Conservation (phyloP, 2,113 vertebrate genomes). For the Meles meles region DNA sequence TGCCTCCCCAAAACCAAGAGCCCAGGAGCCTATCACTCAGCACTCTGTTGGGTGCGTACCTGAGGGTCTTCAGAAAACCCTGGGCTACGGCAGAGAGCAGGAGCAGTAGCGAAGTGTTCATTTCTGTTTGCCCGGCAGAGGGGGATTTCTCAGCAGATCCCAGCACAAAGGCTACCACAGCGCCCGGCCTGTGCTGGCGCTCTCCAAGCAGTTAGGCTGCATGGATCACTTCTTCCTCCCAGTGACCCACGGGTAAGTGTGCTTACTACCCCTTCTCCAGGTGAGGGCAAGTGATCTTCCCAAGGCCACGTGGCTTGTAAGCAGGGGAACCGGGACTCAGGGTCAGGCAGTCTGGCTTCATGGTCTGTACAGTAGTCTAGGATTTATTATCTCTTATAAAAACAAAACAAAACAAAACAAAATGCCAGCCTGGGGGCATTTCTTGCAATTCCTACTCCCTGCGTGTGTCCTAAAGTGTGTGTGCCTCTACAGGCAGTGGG, state of each 20-base stretch:
- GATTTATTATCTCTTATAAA: neutral
- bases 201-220: too few species aligned
- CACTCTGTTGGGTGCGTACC: rapidly evolving
- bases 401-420: neutral
- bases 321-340: neutral
- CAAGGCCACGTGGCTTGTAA: neutral
- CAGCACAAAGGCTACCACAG: rapidly evolving
- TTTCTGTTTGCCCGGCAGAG: neutral
- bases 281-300: neutral
- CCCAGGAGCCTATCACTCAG: rapidly evolving
- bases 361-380: neutral
- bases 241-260: rapidly evolving
- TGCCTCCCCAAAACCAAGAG: neutral
- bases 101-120: too few species aligned
- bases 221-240: neutral
- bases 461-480: rapidly evolving
- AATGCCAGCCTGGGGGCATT: neutral
- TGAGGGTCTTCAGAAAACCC: neutral
- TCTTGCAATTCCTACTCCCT: neutral
- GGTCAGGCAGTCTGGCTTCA: neutral
- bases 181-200: too few species aligned
- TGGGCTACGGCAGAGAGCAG: too few species aligned
- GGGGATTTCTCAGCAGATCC: rapidly evolving
- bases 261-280: rapidly evolving
- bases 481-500: too few species aligned